A percentile compares a stretch with the other conserved stretches of the same genome.
These are phyloP conservation scores for Drosophila varians DNA, from an alignment of 1,140 invertebrate genomes.

Conservation along the genomic window DNA sequence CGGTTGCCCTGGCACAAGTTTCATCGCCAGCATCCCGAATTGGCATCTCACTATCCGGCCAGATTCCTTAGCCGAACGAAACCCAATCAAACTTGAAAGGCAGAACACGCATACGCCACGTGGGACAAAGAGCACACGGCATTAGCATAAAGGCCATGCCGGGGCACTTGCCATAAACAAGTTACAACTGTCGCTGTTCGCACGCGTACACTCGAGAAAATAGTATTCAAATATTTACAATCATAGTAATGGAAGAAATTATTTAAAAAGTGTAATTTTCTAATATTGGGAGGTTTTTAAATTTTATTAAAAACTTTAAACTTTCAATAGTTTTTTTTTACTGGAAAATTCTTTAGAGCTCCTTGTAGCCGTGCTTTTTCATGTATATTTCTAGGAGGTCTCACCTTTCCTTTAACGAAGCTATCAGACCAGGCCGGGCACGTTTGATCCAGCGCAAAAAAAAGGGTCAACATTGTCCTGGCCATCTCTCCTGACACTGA, in stretches of 20 bases:
- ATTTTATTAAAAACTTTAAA: too few relatives aligned
- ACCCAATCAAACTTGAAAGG: slow-evolving; percentile 47
- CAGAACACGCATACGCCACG: slow-evolving; percentile 63
- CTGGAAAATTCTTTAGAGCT: not conserved
- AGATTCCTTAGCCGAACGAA: slow-evolving; percentile 4
- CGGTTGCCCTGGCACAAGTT: slow-evolving; percentile 50
- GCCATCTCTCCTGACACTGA: slow-evolving; percentile 55
- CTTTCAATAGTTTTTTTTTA: not conserved
- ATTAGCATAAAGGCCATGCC: slow-evolving; percentile 62
- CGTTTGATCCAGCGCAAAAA: slow-evolving; percentile 42
- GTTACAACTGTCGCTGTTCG: slow-evolving; percentile 30
- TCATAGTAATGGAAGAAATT: not conserved
- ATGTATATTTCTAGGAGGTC: slow-evolving; percentile 68
- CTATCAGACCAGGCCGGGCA: slow-evolving; percentile 34
- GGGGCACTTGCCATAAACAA: slow-evolving; percentile 47
- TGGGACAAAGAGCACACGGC: slow-evolving; percentile 35
- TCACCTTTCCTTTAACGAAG: slow-evolving; percentile 53
- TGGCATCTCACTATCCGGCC: slow-evolving; percentile 12
- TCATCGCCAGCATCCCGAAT: slow-evolving; percentile 13
- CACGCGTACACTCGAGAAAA: slow-evolving; percentile 10
- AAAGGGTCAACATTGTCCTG: slow-evolving; percentile 69
- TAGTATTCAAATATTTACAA: not conserved
- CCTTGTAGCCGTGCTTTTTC: slow-evolving; percentile 31
- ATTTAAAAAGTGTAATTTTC: not conserved
- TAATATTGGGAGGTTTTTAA: too few relatives aligned